Evolutionary conservation across 2,888 invertebrate species (phyloP).

Genomic region (Athalia rosae): DNA sequence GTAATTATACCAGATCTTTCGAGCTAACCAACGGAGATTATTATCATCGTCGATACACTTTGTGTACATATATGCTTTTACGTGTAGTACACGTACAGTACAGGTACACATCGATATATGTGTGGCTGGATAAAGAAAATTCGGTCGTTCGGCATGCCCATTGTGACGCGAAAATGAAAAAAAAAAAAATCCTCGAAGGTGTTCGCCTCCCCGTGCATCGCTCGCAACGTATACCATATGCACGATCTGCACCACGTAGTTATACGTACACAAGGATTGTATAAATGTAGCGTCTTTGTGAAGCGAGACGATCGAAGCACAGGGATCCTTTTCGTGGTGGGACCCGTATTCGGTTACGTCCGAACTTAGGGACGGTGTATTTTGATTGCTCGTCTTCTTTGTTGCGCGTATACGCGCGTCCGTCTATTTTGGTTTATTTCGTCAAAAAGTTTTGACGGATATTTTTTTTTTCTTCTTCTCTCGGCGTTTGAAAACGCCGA

Average conservation of each 20-base stretch:
- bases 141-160: not conserved
- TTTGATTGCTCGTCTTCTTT: slow-evolving; percentile 49
- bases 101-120: slow-evolving; percentile 16
- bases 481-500: not conserved
- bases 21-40: slow-evolving; percentile 58
- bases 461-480: slow-evolving; percentile 60
- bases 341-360: slow-evolving; percentile 48
- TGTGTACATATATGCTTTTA: slow-evolving; percentile 39
- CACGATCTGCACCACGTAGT: too few relatives aligned
- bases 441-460: slow-evolving; percentile 61
- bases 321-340: not conserved
- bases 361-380: slow-evolving; percentile 45
- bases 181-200: slow-evolving; percentile 11
- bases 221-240: too few relatives aligned
- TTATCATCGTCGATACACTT: slow-evolving; percentile 65
- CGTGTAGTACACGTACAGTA: slow-evolving; percentile 25
- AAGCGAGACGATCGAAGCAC: slow-evolving; percentile 10
- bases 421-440: slow-evolving; percentile 42
- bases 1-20: slow-evolving; percentile 67
- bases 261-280: too few relatives aligned
- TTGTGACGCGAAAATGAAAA: slow-evolving; percentile 17
- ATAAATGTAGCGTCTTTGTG: slow-evolving; percentile 9
- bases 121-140: not conserved
- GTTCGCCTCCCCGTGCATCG: not conserved
- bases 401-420: slow-evolving; percentile 43